A percentile compares a stretch with the other conserved stretches of the same genome.
These are phyloP conservation scores for Dicranocentrus wangi DNA, from an alignment of 2,888 invertebrate genomes.

Conservation along the genomic window DNA sequence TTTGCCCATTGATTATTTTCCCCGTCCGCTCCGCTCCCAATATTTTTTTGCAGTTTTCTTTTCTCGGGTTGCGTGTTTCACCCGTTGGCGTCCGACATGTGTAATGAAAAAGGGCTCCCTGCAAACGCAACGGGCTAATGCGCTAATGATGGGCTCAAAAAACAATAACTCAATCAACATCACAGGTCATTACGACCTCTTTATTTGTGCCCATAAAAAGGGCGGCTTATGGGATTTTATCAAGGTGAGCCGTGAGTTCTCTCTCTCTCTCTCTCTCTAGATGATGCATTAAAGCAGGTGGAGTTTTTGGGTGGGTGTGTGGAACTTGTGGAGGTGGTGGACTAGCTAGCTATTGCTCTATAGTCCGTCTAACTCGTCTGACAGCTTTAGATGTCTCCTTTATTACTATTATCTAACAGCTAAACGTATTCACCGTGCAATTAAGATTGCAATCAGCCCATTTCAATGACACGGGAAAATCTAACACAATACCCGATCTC, in stretches of 20 bases:
- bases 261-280: too few relatives aligned
- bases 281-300: too few relatives aligned
- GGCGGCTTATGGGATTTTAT: too few relatives aligned
- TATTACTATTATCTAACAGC: slow-evolving; percentile 9
- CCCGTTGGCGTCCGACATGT: too few relatives aligned
- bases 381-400: slow-evolving; percentile 34
- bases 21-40: too few relatives aligned
- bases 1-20: slow-evolving; percentile 14
- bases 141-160: slow-evolving; percentile 30
- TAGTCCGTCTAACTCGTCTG: not conserved
- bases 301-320: too few relatives aligned
- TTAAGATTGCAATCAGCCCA: slow-evolving; percentile 51
- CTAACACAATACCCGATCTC: too few relatives aligned
- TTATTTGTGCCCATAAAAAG: slow-evolving; percentile 50
- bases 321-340: not conserved
- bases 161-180: slow-evolving; percentile 58
- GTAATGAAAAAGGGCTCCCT: too few relatives aligned
- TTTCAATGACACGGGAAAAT: slow-evolving; percentile 13
- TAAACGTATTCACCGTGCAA: slow-evolving; percentile 29
- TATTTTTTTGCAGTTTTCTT: too few relatives aligned
- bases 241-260: too few relatives aligned
- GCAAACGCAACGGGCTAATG: too few relatives aligned
- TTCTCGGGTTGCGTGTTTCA: too few relatives aligned
- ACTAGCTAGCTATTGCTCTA: not conserved
- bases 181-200: slow-evolving; percentile 27